These are phyloP conservation scores for Sminthurinus signatus DNA, from an alignment of 1,140 invertebrate species.

Conservation along the genomic window DNA sequence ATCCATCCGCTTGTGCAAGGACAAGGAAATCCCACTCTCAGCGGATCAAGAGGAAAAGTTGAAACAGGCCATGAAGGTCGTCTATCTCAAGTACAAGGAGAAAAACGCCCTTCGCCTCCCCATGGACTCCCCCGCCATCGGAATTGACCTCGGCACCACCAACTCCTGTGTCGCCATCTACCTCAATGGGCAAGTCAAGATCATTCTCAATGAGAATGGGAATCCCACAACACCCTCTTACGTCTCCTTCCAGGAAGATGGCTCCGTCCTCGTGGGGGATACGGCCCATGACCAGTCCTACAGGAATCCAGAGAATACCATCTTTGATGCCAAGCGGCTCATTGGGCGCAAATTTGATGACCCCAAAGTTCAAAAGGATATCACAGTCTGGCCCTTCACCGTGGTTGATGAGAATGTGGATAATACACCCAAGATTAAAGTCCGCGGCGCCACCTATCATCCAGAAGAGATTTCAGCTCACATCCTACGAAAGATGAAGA, in stretches of 20 bases:
- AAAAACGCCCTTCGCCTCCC: not conserved
- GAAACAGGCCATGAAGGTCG: not conserved
- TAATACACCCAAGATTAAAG: constrained; percentile 42
- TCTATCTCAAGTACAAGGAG: constrained; percentile 3
- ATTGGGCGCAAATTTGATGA: constrained; percentile 54
- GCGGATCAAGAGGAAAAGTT: not conserved
- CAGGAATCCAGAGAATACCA: constrained; percentile 6
- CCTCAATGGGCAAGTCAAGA: constrained; percentile 16
- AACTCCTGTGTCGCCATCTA: constrained; percentile 74
- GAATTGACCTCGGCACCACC: constrained; percentile 70
- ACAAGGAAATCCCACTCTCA: not conserved
- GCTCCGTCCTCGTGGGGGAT: not conserved
- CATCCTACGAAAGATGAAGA: constrained; percentile 49
- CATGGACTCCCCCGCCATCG: constrained; percentile 49
- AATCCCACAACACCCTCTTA: not conserved
- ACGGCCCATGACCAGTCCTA: not conserved
- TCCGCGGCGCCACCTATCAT: constrained; percentile 45
- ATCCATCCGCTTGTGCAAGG: no score
- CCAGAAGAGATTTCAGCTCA: constrained; percentile 53
- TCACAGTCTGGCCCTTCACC: constrained; percentile 48
- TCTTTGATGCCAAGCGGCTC: constrained; percentile 51
- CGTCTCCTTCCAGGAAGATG: not conserved
- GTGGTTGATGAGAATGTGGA: not conserved
- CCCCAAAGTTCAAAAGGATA: constrained; percentile 50
- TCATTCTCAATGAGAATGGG: not conserved